Evolutionary conservation across 2,888 invertebrate genomes (phyloP), one percentile per base, ranked within the genome.

Genomic region (Clitarchus hookeri): DNA sequence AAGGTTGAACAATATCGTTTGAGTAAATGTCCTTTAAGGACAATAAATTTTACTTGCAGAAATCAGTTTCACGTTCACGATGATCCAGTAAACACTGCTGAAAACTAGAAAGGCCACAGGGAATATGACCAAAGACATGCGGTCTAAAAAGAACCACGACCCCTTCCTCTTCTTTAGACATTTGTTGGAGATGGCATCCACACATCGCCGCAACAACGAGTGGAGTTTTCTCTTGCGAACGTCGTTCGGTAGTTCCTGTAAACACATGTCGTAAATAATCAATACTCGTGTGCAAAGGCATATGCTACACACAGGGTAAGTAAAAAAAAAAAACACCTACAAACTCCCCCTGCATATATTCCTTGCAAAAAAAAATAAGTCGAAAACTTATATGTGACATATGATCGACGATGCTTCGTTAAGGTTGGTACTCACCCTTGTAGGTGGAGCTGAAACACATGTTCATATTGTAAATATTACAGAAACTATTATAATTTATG

Each of bases 11-110:
- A 53, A 19, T 53, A 19, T 12, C 6, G 12, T 8, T 53, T 53
- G 19, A 53, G 53, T 19, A 19, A 53, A 53, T 53, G 19, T 16
- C 19, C 13, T 53, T 53, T 19, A 53, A 53, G 53, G 53, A 53
- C 53, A 53, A 19, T 53, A 53, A 16, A 53, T 53, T 53, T 53
- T 53, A 53, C 53, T 53, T 8, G 12, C 19, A 16, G 53, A 53
- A 53, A 53, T 53, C 53, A 53, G 19, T 19, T 12, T 53, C n/a
- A n/a, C 25, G 16, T 79, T 25, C 25, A 85, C 65, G n/a, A 44
- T 23, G 53, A 16, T 85, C 87, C 87, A 87, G 83, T 87, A 87
- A 2, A 36, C 48, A n/a, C 84, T 36, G 83, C 85, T 87, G 86
- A 84, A 87, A 25, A 85, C 25, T 13, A 65, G 16, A 78, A 87